These are phyloP conservation scores for Electrophaes corylata DNA, from an alignment of 2,888 invertebrate genomes.

Conservation along the genomic window DNA sequence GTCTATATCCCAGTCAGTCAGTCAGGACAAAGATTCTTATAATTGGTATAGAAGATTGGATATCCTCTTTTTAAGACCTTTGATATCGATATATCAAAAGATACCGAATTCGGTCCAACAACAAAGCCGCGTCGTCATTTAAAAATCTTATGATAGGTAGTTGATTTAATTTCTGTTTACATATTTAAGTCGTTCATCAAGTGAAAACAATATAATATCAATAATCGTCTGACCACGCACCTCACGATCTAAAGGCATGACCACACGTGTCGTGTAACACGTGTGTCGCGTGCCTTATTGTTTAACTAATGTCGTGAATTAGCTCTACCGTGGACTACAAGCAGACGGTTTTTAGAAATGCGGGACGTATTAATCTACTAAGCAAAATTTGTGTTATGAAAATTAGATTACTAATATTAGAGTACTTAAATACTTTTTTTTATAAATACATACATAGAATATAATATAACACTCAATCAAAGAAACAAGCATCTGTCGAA, in stretches of 20 bases:
- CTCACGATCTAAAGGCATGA: conserved; percentile 67
- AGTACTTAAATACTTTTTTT: too few species aligned
- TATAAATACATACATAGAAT: too few species aligned
- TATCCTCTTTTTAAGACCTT: too few species aligned
- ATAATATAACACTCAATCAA: too few species aligned
- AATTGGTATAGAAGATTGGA: too few species aligned
- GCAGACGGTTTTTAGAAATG: conserved; percentile 8
- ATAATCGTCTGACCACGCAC: conserved; percentile 53
- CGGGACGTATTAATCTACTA: neutral
- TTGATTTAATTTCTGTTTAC: conserved; percentile 14
- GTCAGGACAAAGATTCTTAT: too few species aligned
- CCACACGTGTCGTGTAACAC: conserved; percentile 60
- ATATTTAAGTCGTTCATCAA: conserved; percentile 9
- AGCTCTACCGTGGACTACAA: conserved; percentile 13
- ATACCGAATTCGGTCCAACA: neutral
- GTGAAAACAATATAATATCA: conserved; percentile 36
- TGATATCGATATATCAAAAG: too few species aligned
- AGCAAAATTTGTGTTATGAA: neutral
- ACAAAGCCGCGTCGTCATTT: too few species aligned
- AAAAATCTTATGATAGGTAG: conserved; percentile 13
- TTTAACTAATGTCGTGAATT: conserved; percentile 34
- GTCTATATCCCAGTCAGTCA: too few species aligned
- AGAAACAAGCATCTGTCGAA: too few species aligned
- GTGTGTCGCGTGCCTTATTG: conserved; percentile 68
- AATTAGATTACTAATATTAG: too few species aligned